A percentile compares a stretch with the other conserved stretches of the same genome.
Evolutionary conservation across 2,888 invertebrate species (phyloP).

Genomic region (Miltochrista miniata): DNA sequence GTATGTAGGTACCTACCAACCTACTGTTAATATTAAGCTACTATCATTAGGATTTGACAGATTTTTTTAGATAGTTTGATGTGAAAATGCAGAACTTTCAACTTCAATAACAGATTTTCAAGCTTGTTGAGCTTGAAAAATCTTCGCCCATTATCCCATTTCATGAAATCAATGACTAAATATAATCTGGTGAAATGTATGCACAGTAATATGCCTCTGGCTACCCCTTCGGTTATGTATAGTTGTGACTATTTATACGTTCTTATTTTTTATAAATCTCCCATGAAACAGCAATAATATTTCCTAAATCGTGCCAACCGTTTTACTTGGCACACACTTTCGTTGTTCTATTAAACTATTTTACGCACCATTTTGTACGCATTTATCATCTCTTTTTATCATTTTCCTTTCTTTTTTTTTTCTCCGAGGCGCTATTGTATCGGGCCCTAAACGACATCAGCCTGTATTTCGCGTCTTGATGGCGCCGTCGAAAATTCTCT

Average conservation of each 20-base stretch:
- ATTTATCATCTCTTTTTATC: conserved; percentile 14
- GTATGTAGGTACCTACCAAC: too few species aligned
- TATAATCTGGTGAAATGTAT: background rate
- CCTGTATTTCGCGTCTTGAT: conserved; percentile 66
- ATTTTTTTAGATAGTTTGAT: too few species aligned
- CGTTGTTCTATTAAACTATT: conserved; percentile 20
- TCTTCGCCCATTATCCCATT: too few species aligned
- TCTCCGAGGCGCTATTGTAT: conserved; percentile 20
- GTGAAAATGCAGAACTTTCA: too few species aligned
- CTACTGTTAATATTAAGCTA: too few species aligned
- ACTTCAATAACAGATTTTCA: too few species aligned
- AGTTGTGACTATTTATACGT: background rate
- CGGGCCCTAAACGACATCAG: conserved; percentile 40
- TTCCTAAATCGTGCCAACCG: background rate
- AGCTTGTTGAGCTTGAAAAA: too few species aligned
- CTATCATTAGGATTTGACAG: too few species aligned
- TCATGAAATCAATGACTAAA: too few species aligned
- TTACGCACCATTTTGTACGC: conserved; percentile 19
- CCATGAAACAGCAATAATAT: too few species aligned
- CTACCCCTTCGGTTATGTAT: too few species aligned
- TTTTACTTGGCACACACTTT: conserved; percentile 15
- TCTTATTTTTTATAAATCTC: background rate
- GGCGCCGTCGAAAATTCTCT: conserved; percentile 80
- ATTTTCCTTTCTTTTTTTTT: conserved; percentile 13
- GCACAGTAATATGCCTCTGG: background rate